Percentiles rank a stretch among this genome's conserved stretches.
These are phyloP conservation scores for Botrylloides violaceus DNA, from an alignment of 23 tunicate species.

Conservation along the genomic window DNA sequence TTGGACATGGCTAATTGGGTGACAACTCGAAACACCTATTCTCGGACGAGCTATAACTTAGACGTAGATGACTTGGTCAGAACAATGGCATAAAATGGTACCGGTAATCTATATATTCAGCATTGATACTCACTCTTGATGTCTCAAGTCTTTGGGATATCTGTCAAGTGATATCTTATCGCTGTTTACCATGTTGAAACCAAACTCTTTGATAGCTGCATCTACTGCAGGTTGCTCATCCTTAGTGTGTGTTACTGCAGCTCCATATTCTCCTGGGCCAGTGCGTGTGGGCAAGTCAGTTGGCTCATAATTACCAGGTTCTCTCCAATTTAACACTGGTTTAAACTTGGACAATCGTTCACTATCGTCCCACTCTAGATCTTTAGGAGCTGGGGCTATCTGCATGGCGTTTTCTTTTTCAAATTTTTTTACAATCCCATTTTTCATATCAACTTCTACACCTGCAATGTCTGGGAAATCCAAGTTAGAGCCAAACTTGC, in stretches of 20 bases:
- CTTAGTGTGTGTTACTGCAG: constrained; percentile 33
- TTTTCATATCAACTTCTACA: constrained; percentile 61
- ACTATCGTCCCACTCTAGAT: background rate
- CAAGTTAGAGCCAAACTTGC: constrained; percentile 13
- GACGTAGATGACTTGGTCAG: too few species aligned
- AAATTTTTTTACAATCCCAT: constrained; percentile 31
- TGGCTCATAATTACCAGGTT: constrained; percentile 54
- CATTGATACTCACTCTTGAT: constrained; percentile 66
- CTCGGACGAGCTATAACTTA: too few species aligned
- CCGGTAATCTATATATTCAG: background rate
- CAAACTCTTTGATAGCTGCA: constrained; percentile 93
- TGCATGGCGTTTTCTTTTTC: constrained; percentile 3
- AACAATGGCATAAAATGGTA: background rate
- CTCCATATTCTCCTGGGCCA: constrained; percentile 99
- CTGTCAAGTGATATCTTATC: constrained; percentile 95
- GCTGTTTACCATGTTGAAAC: constrained; percentile 93
- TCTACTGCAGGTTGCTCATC: constrained; percentile 65
- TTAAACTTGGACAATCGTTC: constrained; percentile 9
- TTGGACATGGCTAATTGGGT: too few species aligned
- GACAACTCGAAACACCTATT: too few species aligned
- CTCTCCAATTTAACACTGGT: constrained; percentile 67
- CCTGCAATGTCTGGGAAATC: constrained; percentile 72
- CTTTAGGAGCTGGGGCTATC: background rate
- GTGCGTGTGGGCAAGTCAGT: constrained; percentile 21
- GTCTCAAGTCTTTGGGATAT: constrained; percentile 89